phyloP scores from a whole-genome alignment of 2,113 vertebrate genomes.

The human region GRCh38 chr9:27626001-27626500 shows the following conservation, averaged over 20 bases:
- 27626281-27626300: not conserved
- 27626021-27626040: not conserved
- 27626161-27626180: not conserved
- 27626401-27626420: not conserved
- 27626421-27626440: not conserved
- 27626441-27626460: not conserved
- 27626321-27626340: not conserved
- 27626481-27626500: not conserved
- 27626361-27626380: constrained; percentile 17
- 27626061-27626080: not conserved
- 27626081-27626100: not conserved
- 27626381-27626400: not conserved
- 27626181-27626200: not conserved
- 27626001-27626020: not conserved
- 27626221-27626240: not conserved
- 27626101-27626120: not conserved
- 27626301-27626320: not conserved
- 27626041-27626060: not conserved
- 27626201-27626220: not conserved
- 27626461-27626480: not conserved
- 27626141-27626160: not conserved
- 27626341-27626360: not conserved
- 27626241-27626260: not conserved
- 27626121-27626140: not conserved
- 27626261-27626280: not conserved